Evolutionary conservation across 2,888 invertebrate species (phyloP), one percentile per base, ranked within the genome.

Genomic region (Noctua janthe): DNA sequence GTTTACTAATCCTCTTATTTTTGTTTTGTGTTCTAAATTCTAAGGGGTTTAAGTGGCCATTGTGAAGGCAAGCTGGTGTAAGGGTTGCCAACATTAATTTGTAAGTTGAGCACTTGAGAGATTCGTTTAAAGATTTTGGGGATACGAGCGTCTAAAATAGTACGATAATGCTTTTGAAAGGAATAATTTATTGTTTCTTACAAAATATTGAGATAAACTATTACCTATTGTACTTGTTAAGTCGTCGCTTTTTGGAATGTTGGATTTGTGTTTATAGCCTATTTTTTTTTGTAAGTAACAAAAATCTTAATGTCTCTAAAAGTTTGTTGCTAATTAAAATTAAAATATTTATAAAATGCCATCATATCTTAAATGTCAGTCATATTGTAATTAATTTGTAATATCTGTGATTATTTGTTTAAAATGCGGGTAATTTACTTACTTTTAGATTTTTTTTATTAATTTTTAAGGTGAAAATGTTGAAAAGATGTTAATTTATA

Each of bases 381-480:
- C 86, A 89, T 84, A 86, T 81, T 89, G 69, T 88, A 89, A 86
- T 81, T 70, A 80, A 76, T 77, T 82, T 80, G 54, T 75, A 76
- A 83, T 84, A 87, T 82, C 88, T 88, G 90, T 90, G 90, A 88
- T 88, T 82, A 80, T 78, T 87, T 85, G 74, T 88, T 83, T 78
- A 82, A 81, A 74, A 82, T 82, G 85, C 90, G 90, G 90, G 90
- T 87, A 78, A 74, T 79, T 78, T 90, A 88, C 77, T 90, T 89
- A 89, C 17, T 69, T 77, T 81, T 70, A 76, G 54, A n/a, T 71
- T 74, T 73, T 56, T 76, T 69, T 76, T 43, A 64, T 56, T 76
- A 78, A 15, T 72, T 72, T 76, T 15, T 82, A 79, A 82, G 67
- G 67, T 72, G 62, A 81, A 78, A 23, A 74, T 84, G 84, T 80